Evolutionary conservation across 30 jellyfish, hydroid and myxozoan genomes (phyloP).

Genomic region (Hydractinia symbiolongicarpus): DNA sequence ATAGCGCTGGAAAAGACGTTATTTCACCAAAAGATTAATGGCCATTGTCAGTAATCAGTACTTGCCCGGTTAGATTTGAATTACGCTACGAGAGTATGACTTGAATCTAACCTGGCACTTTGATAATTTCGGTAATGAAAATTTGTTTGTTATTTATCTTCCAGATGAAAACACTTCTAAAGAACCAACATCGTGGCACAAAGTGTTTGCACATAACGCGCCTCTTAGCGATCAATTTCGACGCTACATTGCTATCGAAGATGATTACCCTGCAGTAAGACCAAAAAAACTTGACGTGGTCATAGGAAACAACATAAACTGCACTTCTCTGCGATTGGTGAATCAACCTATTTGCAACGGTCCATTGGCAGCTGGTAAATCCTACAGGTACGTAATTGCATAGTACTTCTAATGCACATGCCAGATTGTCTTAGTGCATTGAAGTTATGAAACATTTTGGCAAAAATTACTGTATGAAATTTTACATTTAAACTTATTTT

Average conservation of each 20-base stretch:
- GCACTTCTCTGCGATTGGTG: conserved; percentile 23
- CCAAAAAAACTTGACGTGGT: conserved; percentile 22
- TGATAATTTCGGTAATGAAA: no score
- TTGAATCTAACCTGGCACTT: background rate
- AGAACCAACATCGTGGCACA: conserved; percentile 56
- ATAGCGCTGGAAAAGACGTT: no score
- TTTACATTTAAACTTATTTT: no score
- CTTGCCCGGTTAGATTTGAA: no score
- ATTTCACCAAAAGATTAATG: no score
- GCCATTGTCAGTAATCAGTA: no score
- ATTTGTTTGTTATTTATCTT: no score
- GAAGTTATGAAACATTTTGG: no score
- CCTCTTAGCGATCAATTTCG: conserved; percentile 24
- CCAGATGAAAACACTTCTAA: background rate
- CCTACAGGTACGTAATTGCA: conserved; percentile 39
- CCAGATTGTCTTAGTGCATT: no score
- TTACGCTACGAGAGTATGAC: background rate
- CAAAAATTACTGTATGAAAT: no score
- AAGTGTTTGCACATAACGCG: conserved; percentile 19
- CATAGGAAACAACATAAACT: conserved; percentile 49
- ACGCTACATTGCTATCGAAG: conserved; percentile 41
- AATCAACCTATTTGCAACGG: conserved; percentile 56
- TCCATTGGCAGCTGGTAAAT: conserved; percentile 51
- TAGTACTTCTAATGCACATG: no score
- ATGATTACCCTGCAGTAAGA: conserved; percentile 5